Evolutionary conservation across 2,888 invertebrate species (phyloP), one percentile per base, ranked within the genome.

Genomic region (Phrixothrix hirtus): DNA sequence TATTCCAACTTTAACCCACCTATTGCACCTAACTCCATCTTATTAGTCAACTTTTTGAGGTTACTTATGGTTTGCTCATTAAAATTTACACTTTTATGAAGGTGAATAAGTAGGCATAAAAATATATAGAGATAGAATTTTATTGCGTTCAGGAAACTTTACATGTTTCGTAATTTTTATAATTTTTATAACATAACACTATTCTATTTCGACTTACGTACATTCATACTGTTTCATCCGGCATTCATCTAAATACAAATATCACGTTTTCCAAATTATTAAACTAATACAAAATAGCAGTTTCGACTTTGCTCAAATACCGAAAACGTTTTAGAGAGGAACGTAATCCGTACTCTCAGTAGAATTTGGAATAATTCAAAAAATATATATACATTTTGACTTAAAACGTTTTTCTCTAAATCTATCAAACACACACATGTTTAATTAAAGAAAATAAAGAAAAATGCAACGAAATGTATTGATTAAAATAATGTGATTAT

Each of bases 121-220:
- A 26, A 42, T 31, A 17, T 55, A 50, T 55, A 55, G 74, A 77
- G 77, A 78, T 76, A 77, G 77, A 78, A 75, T 77, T 75, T 77
- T 78, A 78, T 78, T 78, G 77, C 77, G 72, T 76, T 76, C 74
- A 75, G 76, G 77, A 76, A 76, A 76, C 74, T 75, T 77, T 77
- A 76, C 75, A 76, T 72, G 74, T 72, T 74, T 74, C 74, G 72
- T 74, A 74, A 73, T 73, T 69, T 73, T 67, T 70, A 68, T 70
- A 70, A 67, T 69, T 66, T 61, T 64, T 68, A 61, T 73, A 73
- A 74, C 72, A 68, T 73, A 73, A 71, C 68, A 65, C 72, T 74
- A 72, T 63, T 65, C 62, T 66, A 68, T 66, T 53, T 64, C 64
- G 61, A 55, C 60, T 62, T 58, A 54, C 61, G 55, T 45, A 41